Evolutionary conservation across 2,888 invertebrate species (phyloP).

Genomic region (Tachina lurida): DNA sequence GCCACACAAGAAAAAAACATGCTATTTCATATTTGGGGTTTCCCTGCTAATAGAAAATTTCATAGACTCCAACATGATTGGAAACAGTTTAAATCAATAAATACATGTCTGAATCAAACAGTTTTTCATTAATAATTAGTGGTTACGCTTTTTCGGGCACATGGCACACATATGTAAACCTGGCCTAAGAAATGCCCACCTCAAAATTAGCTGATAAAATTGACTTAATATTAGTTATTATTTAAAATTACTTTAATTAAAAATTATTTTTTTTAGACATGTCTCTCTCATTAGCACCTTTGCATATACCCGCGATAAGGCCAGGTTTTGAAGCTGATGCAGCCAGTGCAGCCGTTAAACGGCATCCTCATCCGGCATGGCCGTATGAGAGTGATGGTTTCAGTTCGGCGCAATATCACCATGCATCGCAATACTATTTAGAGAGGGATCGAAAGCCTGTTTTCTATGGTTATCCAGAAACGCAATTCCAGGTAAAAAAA

Average conservation of each 20-base stretch:
- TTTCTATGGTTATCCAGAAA: slow-evolving; percentile 83
- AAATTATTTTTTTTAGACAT: slow-evolving; percentile 83
- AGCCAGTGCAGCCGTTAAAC: slow-evolving; percentile 82
- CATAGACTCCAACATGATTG: too few relatives aligned
- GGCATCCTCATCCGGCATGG: slow-evolving; percentile 82
- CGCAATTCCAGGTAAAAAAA: slow-evolving; percentile 82
- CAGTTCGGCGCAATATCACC: slow-evolving; percentile 81
- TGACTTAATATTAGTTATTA: neutral
- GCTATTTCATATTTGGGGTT: too few relatives aligned
- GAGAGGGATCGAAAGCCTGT: slow-evolving; percentile 83
- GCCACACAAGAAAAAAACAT: too few relatives aligned
- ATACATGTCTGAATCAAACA: too few relatives aligned
- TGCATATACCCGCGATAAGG: slow-evolving; percentile 95
- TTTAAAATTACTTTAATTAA: neutral
- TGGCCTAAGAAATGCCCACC: too few relatives aligned
- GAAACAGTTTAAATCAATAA: too few relatives aligned
- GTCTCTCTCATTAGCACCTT: slow-evolving; percentile 86
- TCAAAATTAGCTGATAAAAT: too few relatives aligned
- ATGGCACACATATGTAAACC: too few relatives aligned
- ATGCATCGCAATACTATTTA: slow-evolving; percentile 82
- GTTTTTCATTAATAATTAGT: too few relatives aligned
- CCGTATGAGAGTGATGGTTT: slow-evolving; percentile 82
- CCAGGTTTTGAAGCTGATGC: slow-evolving; percentile 84
- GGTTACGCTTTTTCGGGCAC: too few relatives aligned
- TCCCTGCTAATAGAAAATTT: too few relatives aligned